Percentiles rank a stretch among this genome's conserved stretches.
These are phyloP conservation scores for Hyalella azteca DNA, from an alignment of 2,888 invertebrate genomes.

Conservation along the genomic window DNA sequence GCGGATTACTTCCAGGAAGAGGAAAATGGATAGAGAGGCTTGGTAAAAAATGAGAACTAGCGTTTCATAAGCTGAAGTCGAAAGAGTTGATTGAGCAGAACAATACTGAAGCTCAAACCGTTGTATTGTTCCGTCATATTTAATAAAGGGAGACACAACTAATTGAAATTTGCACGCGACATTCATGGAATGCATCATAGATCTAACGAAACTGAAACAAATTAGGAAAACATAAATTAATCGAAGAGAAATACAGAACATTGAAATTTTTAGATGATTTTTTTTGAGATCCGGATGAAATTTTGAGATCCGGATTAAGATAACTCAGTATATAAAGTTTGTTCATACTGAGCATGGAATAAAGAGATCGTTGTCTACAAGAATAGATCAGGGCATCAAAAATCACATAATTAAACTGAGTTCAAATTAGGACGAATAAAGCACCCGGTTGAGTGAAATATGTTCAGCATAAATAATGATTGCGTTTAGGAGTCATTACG, in stretches of 20 bases:
- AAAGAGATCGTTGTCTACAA: neutral
- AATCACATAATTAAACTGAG: neutral
- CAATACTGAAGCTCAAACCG: too few relatives aligned
- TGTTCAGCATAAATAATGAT: neutral
- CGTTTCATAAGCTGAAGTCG: neutral
- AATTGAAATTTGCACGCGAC: neutral
- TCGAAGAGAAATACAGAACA: neutral
- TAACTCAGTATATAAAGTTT: too few relatives aligned
- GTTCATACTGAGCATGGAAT: too few relatives aligned
- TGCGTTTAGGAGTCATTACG: neutral
- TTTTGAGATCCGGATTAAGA: too few relatives aligned
- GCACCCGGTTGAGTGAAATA: neutral
- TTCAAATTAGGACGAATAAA: neutral
- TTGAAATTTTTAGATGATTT: neutral
- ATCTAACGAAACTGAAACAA: too few relatives aligned
- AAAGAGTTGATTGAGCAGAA: neutral
- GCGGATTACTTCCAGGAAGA: too few relatives aligned
- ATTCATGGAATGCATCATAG: conserved; percentile 5
- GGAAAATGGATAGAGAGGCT: neutral
- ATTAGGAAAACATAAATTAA: neutral
- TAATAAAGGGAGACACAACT: neutral
- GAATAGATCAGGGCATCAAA: neutral
- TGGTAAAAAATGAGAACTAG: neutral
- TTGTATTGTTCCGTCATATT: too few relatives aligned
- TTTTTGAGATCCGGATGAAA: neutral